Evolutionary conservation across 2,113 vertebrate genomes (phyloP).

Genomic region (Zosterops japonicus): DNA sequence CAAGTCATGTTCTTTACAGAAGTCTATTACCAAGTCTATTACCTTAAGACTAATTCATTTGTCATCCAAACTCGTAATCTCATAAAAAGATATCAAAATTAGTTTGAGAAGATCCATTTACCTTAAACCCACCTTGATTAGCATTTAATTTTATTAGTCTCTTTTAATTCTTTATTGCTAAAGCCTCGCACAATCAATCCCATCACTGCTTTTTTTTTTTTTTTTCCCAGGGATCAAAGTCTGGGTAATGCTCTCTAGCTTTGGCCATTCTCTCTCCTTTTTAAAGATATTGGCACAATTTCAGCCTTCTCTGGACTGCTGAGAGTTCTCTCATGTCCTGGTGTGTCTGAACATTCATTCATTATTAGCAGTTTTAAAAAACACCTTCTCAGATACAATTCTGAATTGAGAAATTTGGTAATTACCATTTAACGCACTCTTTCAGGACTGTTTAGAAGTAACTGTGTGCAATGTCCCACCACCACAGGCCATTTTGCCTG

Average conservation of each 20-base stretch:
- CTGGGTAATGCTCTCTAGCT: neutral
- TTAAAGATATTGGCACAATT: neutral
- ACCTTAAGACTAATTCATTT: constrained; percentile 32
- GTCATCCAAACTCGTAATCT: constrained; percentile 34
- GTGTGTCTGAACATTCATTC: neutral
- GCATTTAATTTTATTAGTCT: constrained; percentile 55
- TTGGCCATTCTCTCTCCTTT: neutral
- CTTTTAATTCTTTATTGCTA: constrained; percentile 49
- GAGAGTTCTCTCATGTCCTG: neutral
- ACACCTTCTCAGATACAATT: neutral
- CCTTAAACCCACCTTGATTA: constrained; percentile 50
- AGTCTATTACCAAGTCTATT: constrained; percentile 46
- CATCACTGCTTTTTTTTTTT: neutral
- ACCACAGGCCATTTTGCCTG: neutral
- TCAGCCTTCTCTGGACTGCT: neutral
- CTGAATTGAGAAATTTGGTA: neutral
- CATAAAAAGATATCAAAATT: constrained; percentile 41
- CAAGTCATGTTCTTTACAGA: constrained; percentile 48
- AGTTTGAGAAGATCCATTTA: constrained; percentile 23
- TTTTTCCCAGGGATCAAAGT: neutral
- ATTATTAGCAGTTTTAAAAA: neutral
- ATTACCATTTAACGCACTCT: neutral
- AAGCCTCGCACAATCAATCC: neutral
- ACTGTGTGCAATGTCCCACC: neutral
- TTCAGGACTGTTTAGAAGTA: neutral